phyloP scores from a whole-genome alignment of 2,113 vertebrate species.

The Chlorodrepanis virens region DNA sequence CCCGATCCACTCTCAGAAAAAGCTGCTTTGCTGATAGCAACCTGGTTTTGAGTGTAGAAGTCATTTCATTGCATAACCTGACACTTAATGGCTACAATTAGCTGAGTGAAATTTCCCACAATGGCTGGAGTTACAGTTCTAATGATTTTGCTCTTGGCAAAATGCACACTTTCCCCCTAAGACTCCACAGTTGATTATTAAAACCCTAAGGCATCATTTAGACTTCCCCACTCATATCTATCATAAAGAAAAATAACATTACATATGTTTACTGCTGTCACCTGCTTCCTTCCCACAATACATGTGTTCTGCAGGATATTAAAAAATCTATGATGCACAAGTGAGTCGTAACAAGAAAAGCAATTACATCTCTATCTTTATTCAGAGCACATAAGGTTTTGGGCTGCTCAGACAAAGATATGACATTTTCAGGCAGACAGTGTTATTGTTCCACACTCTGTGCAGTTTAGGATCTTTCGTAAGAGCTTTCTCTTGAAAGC shows the following conservation, averaged over 20 bases:
- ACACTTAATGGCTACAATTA: conserved; percentile 51
- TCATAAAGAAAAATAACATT: conserved; percentile 65
- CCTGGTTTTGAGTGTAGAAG: not conserved
- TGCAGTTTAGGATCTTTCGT: conserved; percentile 54
- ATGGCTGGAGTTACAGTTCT: conserved; percentile 18
- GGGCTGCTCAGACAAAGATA: conserved; percentile 62
- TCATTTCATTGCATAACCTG: conserved; percentile 36
- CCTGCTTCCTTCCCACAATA: conserved; percentile 67
- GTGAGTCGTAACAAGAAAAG: conserved; percentile 72
- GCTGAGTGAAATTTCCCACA: conserved; percentile 4
- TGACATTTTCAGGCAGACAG: conserved; percentile 57
- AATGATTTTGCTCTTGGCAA: conserved; percentile 36
- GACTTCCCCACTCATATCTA: conserved; percentile 34
- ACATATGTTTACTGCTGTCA: conserved; percentile 63
- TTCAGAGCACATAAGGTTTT: conserved; percentile 64
- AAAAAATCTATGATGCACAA: conserved; percentile 74
- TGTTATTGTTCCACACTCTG: conserved; percentile 42
- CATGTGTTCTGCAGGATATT: conserved; percentile 74
- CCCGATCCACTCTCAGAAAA: not conserved
- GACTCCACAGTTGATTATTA: conserved; percentile 24
- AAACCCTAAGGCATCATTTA: conserved; percentile 35
- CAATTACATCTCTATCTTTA: conserved; percentile 73
- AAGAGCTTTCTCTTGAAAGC: conserved; percentile 44
- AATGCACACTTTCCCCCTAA: not conserved
- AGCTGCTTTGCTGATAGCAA: not conserved